Evolutionary conservation across 2,888 invertebrate species (phyloP).

Genomic region (Phengaris arion): DNA sequence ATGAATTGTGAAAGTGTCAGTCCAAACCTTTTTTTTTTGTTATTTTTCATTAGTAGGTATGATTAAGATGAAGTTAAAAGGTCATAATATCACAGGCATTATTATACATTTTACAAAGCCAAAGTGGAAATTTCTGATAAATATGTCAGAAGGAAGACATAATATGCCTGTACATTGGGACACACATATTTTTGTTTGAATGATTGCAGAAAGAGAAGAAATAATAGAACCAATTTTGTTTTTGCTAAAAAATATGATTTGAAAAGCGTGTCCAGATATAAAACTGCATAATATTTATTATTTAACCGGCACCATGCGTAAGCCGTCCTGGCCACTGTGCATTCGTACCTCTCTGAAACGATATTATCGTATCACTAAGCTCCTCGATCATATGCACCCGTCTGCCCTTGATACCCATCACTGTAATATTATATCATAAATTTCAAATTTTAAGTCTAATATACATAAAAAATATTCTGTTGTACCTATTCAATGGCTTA

Average conservation of each 20-base stretch:
- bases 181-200: background rate
- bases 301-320: constrained; percentile 66
- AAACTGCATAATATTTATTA: constrained; percentile 34
- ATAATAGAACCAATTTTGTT: background rate
- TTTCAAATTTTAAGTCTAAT: constrained; percentile 41
- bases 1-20: background rate
- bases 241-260: background rate
- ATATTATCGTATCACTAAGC: constrained; percentile 98
- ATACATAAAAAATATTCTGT: background rate
- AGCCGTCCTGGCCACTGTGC: constrained; percentile 58
- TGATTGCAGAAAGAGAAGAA: background rate
- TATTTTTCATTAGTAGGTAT: background rate
- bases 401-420: constrained; percentile 99
- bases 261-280: background rate
- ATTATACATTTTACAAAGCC: background rate
- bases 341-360: constrained; percentile 98
- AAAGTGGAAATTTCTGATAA: background rate
- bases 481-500: no score
- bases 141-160: background rate
- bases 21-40: background rate
- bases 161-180: background rate
- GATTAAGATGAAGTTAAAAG: constrained; percentile 7
- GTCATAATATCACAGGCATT: constrained; percentile 2
- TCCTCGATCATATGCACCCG: constrained; percentile 99
- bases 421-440: constrained; percentile 82